A percentile compares a stretch with the other conserved stretches of the same genome.
phyloP scores from a whole-genome alignment of 2,888 invertebrate genomes.

The Thecophora atra region DNA sequence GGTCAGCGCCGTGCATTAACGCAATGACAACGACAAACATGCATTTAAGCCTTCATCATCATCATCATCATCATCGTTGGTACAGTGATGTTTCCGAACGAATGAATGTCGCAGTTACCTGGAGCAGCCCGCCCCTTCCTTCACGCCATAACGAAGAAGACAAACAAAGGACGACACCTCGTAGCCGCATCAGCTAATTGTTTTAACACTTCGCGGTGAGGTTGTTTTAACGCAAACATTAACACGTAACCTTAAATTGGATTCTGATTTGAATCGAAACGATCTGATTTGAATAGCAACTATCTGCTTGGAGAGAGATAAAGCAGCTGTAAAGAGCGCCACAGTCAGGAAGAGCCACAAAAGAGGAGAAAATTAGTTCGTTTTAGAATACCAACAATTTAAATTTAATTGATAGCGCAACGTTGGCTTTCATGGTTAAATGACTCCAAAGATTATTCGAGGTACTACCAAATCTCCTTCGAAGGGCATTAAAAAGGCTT shows the following conservation, averaged over 20 bases:
- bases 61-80: slow-evolving; percentile 3
- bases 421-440: no score
- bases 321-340: no score
- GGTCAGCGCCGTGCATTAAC: neutral
- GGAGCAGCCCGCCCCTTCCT: neutral
- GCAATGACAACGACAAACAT: slow-evolving; percentile 12
- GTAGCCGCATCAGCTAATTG: neutral
- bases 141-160: neutral
- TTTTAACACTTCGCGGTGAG: slow-evolving; percentile 7
- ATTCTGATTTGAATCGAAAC: neutral
- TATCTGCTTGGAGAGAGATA: no score
- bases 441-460: no score
- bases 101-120: neutral
- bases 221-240: neutral
- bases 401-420: no score
- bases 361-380: no score
- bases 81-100: neutral
- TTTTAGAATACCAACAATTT: no score
- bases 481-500: no score
- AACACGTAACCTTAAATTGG: neutral
- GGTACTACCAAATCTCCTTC: no score
- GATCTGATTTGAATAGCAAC: no score
- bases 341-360: no score
- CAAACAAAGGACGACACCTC: neutral
- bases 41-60: slow-evolving; percentile 12